These are phyloP conservation scores for Phengaris alcon DNA, from an alignment of 2,888 invertebrate genomes.

Conservation along the genomic window DNA sequence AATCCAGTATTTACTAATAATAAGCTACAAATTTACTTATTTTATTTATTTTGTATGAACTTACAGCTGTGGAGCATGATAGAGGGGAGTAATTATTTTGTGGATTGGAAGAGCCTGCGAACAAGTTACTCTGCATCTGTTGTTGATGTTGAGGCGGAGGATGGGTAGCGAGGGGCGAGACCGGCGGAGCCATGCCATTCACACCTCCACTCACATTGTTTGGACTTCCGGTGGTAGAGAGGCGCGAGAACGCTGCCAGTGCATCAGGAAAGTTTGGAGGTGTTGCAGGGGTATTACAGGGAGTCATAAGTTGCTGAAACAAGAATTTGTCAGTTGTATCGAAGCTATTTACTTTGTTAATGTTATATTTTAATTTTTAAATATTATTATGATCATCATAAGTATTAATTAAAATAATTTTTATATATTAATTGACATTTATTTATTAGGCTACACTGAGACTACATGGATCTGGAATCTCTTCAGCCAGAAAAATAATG, in stretches of 20 bases:
- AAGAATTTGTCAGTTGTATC: neutral
- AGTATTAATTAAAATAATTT: too few relatives aligned
- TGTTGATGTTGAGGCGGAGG: slow-evolving; percentile 61
- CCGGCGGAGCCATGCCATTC: slow-evolving; percentile 57
- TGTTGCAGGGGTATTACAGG: slow-evolving; percentile 96
- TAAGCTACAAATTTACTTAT: neutral
- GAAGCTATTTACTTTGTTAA: too few relatives aligned
- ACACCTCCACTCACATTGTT: slow-evolving; percentile 56
- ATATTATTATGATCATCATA: neutral
- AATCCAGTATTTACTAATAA: neutral
- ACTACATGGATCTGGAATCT: too few relatives aligned
- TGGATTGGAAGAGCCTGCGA: slow-evolving; percentile 59
- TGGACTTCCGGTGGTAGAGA: slow-evolving; percentile 84
- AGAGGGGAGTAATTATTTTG: slow-evolving; percentile 66
- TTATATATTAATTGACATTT: too few relatives aligned
- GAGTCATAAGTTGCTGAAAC: slow-evolving; percentile 88
- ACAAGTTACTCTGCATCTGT: slow-evolving; percentile 59
- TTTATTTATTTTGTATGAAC: slow-evolving; percentile 37
- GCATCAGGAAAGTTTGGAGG: slow-evolving; percentile 97
- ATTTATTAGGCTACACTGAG: too few relatives aligned
- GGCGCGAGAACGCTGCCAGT: slow-evolving; percentile 90
- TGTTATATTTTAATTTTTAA: too few relatives aligned
- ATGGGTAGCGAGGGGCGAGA: slow-evolving; percentile 69
- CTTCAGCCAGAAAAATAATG: too few relatives aligned
- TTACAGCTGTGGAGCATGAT: slow-evolving; percentile 74